A percentile compares a stretch with the other conserved stretches of the same genome.
These are phyloP conservation scores for Athripsodes cinereus DNA, from an alignment of 2,888 invertebrate species.

Conservation along the genomic window DNA sequence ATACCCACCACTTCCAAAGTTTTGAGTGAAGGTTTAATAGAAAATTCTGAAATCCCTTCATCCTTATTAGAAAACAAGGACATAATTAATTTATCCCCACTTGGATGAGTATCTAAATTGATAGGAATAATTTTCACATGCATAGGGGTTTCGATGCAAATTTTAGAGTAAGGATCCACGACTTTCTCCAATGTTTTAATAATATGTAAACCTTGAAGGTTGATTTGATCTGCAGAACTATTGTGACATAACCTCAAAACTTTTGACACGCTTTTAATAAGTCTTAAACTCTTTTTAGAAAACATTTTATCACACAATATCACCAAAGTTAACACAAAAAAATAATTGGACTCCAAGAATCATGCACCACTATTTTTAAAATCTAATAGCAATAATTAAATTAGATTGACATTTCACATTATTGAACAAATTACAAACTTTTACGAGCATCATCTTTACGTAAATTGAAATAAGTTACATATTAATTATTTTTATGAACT, in stretches of 20 bases:
- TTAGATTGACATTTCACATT: too few relatives aligned
- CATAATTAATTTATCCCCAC: conserved; percentile 46
- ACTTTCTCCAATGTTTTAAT: conserved; percentile 48
- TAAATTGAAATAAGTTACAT: too few relatives aligned
- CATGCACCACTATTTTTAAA: too few relatives aligned
- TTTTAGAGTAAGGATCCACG: conserved; percentile 44
- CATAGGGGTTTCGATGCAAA: conserved; percentile 48
- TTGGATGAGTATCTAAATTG: conserved; percentile 42
- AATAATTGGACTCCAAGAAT: too few relatives aligned
- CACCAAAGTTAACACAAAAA: background rate
- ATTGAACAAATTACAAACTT: too few relatives aligned
- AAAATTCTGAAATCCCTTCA: conserved; percentile 35
- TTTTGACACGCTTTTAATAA: conserved; percentile 11
- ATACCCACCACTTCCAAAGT: conserved; percentile 43
- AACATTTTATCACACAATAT: conserved; percentile 6
- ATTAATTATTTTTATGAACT: too few relatives aligned
- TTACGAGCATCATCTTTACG: too few relatives aligned
- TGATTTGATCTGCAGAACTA: conserved; percentile 9
- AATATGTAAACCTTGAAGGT: conserved; percentile 43
- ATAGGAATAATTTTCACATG: conserved; percentile 47
- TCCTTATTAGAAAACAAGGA: conserved; percentile 36
- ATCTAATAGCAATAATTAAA: too few relatives aligned
- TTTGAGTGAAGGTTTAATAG: conserved; percentile 46
- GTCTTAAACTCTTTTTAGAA: conserved; percentile 7
- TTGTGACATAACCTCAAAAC: conserved; percentile 43